Conservation (phyloP, 2,888 invertebrate genomes). For the Dichetophora obliterata region DNA sequence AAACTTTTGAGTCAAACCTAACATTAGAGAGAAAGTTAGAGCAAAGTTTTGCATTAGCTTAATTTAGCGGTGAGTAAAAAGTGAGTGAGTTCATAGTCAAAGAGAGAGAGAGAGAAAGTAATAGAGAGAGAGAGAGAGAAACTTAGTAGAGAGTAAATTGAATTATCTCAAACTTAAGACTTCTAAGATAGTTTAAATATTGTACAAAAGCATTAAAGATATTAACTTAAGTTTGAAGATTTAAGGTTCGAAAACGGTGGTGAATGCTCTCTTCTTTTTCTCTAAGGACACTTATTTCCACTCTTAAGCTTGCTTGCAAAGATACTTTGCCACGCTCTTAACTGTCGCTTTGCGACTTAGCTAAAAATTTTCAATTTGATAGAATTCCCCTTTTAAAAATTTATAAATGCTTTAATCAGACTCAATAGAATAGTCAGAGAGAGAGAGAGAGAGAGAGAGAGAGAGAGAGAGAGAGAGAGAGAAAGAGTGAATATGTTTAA, state of each 20-base stretch:
- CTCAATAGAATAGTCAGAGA: background rate
- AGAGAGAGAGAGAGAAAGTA: too few relatives aligned
- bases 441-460: too few relatives aligned
- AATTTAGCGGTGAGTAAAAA: too few relatives aligned
- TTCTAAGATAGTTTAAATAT: conserved; percentile 55
- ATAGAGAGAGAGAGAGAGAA: too few relatives aligned
- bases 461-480: background rate
- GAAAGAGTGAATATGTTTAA: background rate
- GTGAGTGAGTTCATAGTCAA: too few relatives aligned
- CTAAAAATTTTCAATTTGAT: too few relatives aligned
- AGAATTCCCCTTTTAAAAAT: too few relatives aligned
- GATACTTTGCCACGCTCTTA: background rate
- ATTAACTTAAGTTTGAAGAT: conserved; percentile 39
- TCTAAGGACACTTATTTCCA: background rate
- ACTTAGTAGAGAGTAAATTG: too few relatives aligned
- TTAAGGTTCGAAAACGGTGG: conserved; percentile 48
- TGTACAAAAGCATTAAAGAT: conserved; percentile 61
- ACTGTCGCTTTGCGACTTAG: background rate
- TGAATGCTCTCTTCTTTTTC: conserved; percentile 11
- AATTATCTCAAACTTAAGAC: background rate
- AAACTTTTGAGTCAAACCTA: background rate
- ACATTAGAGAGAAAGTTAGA: background rate
- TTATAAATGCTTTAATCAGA: too few relatives aligned
- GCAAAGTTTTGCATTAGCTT: too few relatives aligned
- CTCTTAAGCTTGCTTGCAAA: too few relatives aligned